Base-by-base conservation (phyloP, 1,140 invertebrate species). In the Nebria ingens region DNA sequence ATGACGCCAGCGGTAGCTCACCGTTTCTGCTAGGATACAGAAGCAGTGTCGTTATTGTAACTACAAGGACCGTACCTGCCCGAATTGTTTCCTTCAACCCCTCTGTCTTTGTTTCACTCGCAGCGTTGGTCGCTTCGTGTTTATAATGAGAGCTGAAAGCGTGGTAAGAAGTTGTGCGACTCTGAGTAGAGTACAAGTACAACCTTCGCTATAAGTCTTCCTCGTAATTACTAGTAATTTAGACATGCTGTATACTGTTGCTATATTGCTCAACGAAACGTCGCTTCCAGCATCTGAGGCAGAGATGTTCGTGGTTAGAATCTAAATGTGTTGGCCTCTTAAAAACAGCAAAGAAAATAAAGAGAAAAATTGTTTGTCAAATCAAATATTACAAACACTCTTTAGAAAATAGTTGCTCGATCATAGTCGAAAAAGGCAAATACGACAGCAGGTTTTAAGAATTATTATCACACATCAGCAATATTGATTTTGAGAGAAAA, bases 161-260 rank as follows among this genome's bases (percentile, higher is more conserved):
- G 40, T 17, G 6, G 40, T 45, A 45, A 45, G 40, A 45, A 45
- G 40, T 12, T 12, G 40, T 45, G 40, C 40, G 40, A 45, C 15
- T 11, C 9, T 12, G 15, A 9, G 25, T n/a, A n/a, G 25, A 12
- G 40, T 29, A 29, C 25, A 13, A 45, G 40, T 45, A 17, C 40
- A 17, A n/a, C n/a, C 6, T 45, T 17, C 17, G 6, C 40, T 17
- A 45, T 45, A 45, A 45, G 40, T 45, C 40, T 45, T 45, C 40
- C 4, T 17, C 40, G 40, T 45, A 45, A 45, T 45, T 45, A 45
- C 40, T 45, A 45, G 40, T 45, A 45, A 45, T 45, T 45, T 45
- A 45, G 40, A 45, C 40, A 45, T n/a, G 40, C 40, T 45, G 40
- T 45, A 12, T 45, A 9, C 3, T 17, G 15, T 17, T 17, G 40